Conservation (phyloP, 2,113 vertebrate species). For the Arvicanthis niloticus region DNA sequence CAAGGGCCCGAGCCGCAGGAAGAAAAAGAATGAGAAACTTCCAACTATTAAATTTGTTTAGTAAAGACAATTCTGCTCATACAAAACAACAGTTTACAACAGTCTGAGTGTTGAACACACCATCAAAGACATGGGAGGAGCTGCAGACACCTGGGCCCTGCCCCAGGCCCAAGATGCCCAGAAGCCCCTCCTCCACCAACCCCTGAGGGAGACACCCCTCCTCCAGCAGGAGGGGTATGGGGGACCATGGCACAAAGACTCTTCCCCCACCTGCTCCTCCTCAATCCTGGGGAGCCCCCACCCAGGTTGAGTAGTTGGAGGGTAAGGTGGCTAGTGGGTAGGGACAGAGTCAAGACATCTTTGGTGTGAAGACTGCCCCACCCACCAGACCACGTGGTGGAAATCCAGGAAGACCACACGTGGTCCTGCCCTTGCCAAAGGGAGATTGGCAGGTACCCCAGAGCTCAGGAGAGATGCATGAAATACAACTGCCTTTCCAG, state of each 20-base stretch:
- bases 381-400: background rate
- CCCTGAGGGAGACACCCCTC: conserved; percentile 50
- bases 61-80: conserved; percentile 85
- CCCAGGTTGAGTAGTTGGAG: background rate
- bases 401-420: background rate
- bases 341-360: conserved; percentile 72
- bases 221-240: background rate
- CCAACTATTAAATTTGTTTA: conserved; percentile 86
- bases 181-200: conserved; percentile 23
- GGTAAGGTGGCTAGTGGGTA: background rate
- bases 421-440: background rate
- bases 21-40: conserved; percentile 66
- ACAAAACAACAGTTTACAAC: conserved; percentile 84
- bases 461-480: background rate
- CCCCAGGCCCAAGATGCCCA: background rate
- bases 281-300: background rate
- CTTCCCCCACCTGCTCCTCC: background rate
- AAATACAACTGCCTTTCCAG: background rate
- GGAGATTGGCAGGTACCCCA: background rate
- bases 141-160: background rate
- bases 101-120: conserved; percentile 74
- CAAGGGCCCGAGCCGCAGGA: background rate
- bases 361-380: conserved; percentile 75
- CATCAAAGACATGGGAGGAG: conserved; percentile 1
- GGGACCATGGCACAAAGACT: background rate